A percentile compares a stretch with the other conserved stretches of the same genome.
Conservation (phyloP, 2,797 vertebrate genomes). For the Thripadectes ignobilis region DNA sequence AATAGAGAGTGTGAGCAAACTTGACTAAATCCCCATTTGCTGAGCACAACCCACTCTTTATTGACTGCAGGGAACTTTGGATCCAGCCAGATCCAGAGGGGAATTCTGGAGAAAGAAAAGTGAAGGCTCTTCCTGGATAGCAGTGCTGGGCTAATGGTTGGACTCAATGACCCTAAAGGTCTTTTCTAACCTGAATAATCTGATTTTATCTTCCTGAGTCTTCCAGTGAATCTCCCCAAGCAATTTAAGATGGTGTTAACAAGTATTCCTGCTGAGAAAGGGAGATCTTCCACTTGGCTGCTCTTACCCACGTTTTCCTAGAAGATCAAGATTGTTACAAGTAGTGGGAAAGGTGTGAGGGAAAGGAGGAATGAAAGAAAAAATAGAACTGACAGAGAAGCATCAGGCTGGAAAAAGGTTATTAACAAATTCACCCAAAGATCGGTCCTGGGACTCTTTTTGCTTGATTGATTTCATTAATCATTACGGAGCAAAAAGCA, state of each 20-base stretch:
- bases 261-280: neutral
- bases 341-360: neutral
- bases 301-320: neutral
- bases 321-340: neutral
- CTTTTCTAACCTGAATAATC: neutral
- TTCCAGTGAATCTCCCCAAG: neutral
- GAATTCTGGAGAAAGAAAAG: neutral
- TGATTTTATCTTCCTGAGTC: neutral
- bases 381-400: neutral
- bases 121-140: neutral
- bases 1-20: neutral
- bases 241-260: neutral
- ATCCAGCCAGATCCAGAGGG: accelerated
- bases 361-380: neutral
- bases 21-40: neutral
- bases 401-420: neutral
- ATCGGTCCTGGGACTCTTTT: neutral
- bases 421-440: neutral
- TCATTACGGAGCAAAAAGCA: neutral
- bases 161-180: accelerated
- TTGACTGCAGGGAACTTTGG: neutral
- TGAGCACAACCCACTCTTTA: neutral
- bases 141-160: neutral
- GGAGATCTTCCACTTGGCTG: neutral
- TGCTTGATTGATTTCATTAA: neutral